Conservation (phyloP, 2,888 invertebrate species). For the Masnerella sp. region DNA sequence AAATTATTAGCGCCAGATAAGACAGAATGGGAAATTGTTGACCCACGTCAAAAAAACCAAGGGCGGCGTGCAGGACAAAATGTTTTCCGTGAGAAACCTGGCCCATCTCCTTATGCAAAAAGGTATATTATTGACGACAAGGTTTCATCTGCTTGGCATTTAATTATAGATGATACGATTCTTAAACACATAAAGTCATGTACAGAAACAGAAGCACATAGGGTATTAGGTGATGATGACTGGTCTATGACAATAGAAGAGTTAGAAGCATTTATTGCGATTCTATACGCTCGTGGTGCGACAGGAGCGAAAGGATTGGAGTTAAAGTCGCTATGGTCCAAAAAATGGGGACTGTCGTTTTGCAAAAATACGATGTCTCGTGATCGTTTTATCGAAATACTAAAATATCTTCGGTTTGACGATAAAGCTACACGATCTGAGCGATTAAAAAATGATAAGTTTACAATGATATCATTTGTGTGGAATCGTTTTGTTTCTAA, state of each 20-base stretch:
- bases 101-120: conserved; percentile 6
- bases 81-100: conserved; percentile 15
- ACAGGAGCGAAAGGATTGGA: conserved; percentile 34
- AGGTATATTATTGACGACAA: conserved; percentile 8
- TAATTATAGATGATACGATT: conserved; percentile 51
- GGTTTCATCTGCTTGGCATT: conserved; percentile 8
- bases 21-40: conserved; percentile 10
- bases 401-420: conserved; percentile 17
- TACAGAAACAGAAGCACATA: conserved; percentile 55
- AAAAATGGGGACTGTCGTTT: conserved; percentile 16
- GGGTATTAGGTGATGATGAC: conserved; percentile 10
- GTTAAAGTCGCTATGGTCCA: conserved; percentile 22
- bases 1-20: no score
- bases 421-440: conserved; percentile 13
- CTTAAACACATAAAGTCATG: conserved; percentile 59
- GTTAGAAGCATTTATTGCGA: conserved; percentile 57
- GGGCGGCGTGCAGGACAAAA: conserved; percentile 8
- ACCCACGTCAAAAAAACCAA: not conserved
- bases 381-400: no score
- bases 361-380: conserved; percentile 12
- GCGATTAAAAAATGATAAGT: conserved; percentile 12
- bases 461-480: conserved; percentile 35
- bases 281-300: conserved; percentile 64
- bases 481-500: conserved; percentile 50
- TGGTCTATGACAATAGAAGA: conserved; percentile 4